phyloP scores from a whole-genome alignment of 1,140 invertebrate species.

The Tetranychus cinnabarinus region DNA sequence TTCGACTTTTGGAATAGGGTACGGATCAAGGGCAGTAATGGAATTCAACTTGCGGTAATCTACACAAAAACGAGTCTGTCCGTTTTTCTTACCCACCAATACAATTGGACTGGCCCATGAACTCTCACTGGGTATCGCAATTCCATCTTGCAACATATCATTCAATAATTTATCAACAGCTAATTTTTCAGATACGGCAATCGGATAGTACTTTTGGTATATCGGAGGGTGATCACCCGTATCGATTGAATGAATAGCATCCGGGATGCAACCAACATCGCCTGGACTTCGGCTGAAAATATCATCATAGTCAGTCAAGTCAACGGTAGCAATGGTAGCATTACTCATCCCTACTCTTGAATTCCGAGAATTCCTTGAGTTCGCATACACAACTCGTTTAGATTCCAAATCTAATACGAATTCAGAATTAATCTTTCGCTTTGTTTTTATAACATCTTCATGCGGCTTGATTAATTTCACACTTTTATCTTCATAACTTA shows the following conservation, averaged over 20 bases:
- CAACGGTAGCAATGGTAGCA: background rate
- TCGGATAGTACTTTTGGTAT: background rate
- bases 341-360: background rate
- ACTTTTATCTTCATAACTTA: background rate
- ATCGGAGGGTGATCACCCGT: background rate
- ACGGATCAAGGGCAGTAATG: constrained; percentile 7
- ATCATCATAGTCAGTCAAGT: background rate
- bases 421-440: no score
- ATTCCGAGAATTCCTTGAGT: no score
- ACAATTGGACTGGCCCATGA: constrained; percentile 12
- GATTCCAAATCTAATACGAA: no score
- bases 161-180: constrained; percentile 8
- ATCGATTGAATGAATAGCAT: background rate
- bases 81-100: constrained; percentile 10
- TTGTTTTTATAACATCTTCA: background rate
- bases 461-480: background rate
- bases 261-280: background rate
- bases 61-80: background rate
- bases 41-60: constrained; percentile 10
- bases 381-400: no score
- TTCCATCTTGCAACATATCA: constrained; percentile 10
- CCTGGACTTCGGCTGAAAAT: background rate
- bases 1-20: constrained; percentile 22
- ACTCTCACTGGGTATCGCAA: constrained; percentile 10
- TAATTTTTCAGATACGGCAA: constrained; percentile 3